phyloP scores from a whole-genome alignment of 35 echinoderm and acorn worm species.

The Patiria miniata region DNA sequence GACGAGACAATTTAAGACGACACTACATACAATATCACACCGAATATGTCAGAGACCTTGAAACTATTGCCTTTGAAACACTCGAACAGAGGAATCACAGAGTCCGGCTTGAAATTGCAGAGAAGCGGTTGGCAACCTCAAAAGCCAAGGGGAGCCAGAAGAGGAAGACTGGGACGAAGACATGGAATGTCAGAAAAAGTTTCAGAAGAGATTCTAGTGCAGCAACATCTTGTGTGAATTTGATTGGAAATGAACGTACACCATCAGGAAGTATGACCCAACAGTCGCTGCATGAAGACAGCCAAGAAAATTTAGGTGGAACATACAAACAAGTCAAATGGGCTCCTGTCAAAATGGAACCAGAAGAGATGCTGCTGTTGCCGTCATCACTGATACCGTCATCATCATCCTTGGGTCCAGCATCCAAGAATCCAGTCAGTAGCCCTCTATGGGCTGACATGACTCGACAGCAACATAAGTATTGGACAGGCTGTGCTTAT shows the following conservation, averaged over 20 bases:
- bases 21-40: not conserved
- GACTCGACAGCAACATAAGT: not conserved
- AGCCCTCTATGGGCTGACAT: not conserved
- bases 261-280: not conserved
- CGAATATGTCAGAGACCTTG: not conserved
- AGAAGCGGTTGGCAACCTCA: not conserved
- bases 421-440: not conserved
- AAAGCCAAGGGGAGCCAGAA: not conserved
- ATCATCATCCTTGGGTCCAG: not conserved
- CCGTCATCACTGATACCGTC: not conserved
- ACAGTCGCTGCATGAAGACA: not conserved
- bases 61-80: not conserved
- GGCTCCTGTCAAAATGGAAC: not conserved
- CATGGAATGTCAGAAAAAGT: too few relatives aligned
- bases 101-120: not conserved
- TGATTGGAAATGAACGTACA: not conserved
- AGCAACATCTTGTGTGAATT: not conserved
- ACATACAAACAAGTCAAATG: not conserved
- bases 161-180: not conserved
- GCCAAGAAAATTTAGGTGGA: not conserved
- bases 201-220: too few relatives aligned
- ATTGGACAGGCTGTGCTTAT: not conserved
- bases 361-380: not conserved
- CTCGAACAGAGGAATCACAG: not conserved
- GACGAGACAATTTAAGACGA: slow-evolving; percentile 7